Evolutionary conservation across 92 coral and sea anemone genomes (phyloP), one percentile per base, ranked within the genome.

Genomic region (Parazoanthus swiftii): DNA sequence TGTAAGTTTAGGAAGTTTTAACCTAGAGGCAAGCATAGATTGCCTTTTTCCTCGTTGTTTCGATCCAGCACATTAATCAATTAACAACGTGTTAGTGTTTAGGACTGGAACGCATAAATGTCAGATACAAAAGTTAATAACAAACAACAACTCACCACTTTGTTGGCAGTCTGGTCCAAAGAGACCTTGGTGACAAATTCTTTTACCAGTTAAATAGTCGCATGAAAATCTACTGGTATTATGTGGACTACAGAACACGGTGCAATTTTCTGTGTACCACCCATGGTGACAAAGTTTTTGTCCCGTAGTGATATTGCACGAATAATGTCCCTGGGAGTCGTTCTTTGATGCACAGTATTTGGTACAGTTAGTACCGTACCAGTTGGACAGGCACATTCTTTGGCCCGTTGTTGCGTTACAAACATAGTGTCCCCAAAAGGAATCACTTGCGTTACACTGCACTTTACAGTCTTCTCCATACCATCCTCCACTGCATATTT

Each of bases 261-360:
- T 76, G 43, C 98, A 95, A 35, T 90, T 86, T 2, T 70, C 79
- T 58, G 96, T 93, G 94, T 85, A 88, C 96, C 96, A 95, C 70
- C 91, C 86, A 76, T 23, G 70, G 8, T 59, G 85, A 87, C 98
- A 93, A 46, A 85, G 86, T 89, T 85, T 92, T 3, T 35, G 43
- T 1, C 97, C 97, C 35, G 70, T 78, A 0, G 85, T 77, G 35
- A 71, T 7, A 58, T 93, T 85, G 82, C 92, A 89, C 29, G 44
- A 82, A 89, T 92, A 87, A 26, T 92, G 82, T 20, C 81, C 81
- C 44, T 90, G 92, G 33, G 88, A 43, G 13, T 74, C 86, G 26
- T 93, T 89, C 8, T 20, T 51, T 33, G 86, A 77, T 48, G 85
- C 76, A 75, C 98, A 95, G 46, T 89, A 70, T 88, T 74, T 26